Percentiles rank a stretch among this genome's conserved stretches.
Conservation (phyloP, 2,797 vertebrate genomes). For the Odontamblyopus rebecca region DNA sequence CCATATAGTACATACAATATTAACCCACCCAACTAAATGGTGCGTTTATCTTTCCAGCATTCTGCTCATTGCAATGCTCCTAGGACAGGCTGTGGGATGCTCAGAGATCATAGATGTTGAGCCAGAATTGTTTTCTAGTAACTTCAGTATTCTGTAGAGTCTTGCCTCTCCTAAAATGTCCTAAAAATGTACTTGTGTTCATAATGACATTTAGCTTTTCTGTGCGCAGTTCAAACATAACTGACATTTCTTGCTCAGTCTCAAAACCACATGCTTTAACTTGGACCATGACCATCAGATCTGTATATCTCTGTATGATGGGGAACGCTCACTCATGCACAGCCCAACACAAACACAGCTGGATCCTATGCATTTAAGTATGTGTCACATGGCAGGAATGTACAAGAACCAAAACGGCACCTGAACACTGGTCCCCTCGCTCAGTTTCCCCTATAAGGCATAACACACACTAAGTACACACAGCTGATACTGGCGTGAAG, state of each 20-base stretch:
- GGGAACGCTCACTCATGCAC: constrained; percentile 40
- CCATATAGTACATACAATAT: too few relatives aligned
- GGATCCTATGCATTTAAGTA: constrained; percentile 33
- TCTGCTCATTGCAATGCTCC: too few relatives aligned
- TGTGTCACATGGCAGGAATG: constrained; percentile 55
- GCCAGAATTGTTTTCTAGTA: not conserved
- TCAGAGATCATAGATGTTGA: not conserved
- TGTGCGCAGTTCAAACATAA: constrained; percentile 34
- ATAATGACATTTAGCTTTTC: not conserved
- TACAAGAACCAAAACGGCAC: constrained; percentile 37
- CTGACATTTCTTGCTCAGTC: constrained; percentile 16
- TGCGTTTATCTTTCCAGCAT: too few relatives aligned
- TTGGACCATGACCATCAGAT: constrained; percentile 41
- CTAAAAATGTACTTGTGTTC: not conserved
- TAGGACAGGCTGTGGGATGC: too few relatives aligned
- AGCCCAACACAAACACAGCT: constrained; percentile 67
- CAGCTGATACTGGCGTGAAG: constrained; percentile 2
- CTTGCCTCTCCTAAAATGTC: too few relatives aligned
- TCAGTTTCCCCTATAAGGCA: constrained; percentile 3
- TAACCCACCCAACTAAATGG: too few relatives aligned
- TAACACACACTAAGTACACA: constrained; percentile 17
- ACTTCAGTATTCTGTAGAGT: not conserved
- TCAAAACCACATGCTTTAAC: constrained; percentile 46
- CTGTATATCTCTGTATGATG: constrained; percentile 23
- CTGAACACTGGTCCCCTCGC: constrained; percentile 1